Evolutionary conservation across 2,113 vertebrate species (phyloP).

Genomic region (Spea multiplicata): DNA sequence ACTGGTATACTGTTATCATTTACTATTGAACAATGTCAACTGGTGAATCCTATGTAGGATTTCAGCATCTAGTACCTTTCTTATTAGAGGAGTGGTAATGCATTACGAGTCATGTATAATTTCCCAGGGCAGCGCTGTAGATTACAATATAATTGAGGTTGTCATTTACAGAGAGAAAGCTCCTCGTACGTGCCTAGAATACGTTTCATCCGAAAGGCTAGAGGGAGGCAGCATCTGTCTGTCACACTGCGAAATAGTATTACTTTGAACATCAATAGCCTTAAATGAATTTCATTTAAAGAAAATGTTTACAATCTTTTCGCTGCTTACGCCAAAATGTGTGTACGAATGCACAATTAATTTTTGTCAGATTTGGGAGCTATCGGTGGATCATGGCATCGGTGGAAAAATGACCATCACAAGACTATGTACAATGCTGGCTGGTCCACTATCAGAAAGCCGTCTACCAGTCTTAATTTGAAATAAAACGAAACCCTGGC

Average conservation of each 20-base stretch:
- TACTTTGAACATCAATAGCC: slow-evolving; percentile 1
- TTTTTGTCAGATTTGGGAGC: no score
- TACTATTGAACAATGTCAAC: background rate
- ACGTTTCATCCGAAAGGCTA: background rate
- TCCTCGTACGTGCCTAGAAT: slow-evolving; percentile 14
- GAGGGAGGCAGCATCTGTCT: background rate
- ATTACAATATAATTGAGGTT: slow-evolving; percentile 43
- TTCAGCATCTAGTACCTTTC: background rate
- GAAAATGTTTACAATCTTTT: background rate
- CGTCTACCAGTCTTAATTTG: no score
- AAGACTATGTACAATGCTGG: no score
- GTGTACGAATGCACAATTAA: background rate
- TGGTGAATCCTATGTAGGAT: background rate
- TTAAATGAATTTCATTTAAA: background rate
- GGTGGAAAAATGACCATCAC: no score
- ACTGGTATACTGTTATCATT: background rate
- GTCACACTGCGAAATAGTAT: background rate
- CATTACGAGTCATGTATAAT: slow-evolving; percentile 37
- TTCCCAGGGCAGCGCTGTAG: slow-evolving; percentile 40
- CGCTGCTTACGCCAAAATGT: background rate
- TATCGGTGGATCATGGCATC: no score
- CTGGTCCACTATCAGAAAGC: no score
- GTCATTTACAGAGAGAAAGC: slow-evolving; percentile 42
- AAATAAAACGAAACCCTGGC: no score
- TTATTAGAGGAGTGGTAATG: slow-evolving; percentile 12